Evolutionary conservation across 2,888 invertebrate genomes (phyloP).

Genomic region (Yponomeuta cagnagella): DNA sequence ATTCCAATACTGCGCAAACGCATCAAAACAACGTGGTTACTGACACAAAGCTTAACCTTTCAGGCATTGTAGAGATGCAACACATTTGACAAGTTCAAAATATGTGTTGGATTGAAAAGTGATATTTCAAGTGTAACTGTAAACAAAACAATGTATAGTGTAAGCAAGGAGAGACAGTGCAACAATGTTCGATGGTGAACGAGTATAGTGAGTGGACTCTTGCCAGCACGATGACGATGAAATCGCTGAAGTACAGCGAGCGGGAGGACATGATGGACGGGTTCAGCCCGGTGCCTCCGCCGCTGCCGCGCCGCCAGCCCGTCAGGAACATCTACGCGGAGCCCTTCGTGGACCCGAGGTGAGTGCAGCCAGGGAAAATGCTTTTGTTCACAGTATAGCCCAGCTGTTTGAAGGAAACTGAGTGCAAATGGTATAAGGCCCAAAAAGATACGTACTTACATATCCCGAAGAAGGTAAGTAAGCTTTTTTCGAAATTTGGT

Average conservation of each 20-base stretch:
- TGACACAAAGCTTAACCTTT: background rate
- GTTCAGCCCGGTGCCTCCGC: slow-evolving; percentile 77
- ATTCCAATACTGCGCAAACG: background rate
- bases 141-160: slow-evolving; percentile 51
- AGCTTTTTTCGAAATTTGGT: too few relatives aligned
- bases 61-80: background rate
- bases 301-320: slow-evolving; percentile 77
- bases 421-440: too few relatives aligned
- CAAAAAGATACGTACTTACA: too few relatives aligned
- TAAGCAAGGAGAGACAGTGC: slow-evolving; percentile 46
- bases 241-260: slow-evolving; percentile 75
- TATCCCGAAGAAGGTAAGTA: too few relatives aligned
- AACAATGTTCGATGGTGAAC: slow-evolving; percentile 30
- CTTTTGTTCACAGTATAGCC: background rate
- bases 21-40: background rate
- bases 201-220: slow-evolving; percentile 54
- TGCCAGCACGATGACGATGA: slow-evolving; percentile 75
- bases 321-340: slow-evolving; percentile 80
- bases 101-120: background rate
- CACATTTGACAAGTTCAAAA: background rate
- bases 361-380: slow-evolving; percentile 32
- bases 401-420: too few relatives aligned
- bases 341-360: slow-evolving; percentile 78
- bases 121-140: background rate
- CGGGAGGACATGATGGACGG: slow-evolving; percentile 74